A percentile compares a stretch with the other conserved stretches of the same genome.
Evolutionary conservation across 2,888 invertebrate genomes (phyloP).

Genomic region (Cephonodes hylas): DNA sequence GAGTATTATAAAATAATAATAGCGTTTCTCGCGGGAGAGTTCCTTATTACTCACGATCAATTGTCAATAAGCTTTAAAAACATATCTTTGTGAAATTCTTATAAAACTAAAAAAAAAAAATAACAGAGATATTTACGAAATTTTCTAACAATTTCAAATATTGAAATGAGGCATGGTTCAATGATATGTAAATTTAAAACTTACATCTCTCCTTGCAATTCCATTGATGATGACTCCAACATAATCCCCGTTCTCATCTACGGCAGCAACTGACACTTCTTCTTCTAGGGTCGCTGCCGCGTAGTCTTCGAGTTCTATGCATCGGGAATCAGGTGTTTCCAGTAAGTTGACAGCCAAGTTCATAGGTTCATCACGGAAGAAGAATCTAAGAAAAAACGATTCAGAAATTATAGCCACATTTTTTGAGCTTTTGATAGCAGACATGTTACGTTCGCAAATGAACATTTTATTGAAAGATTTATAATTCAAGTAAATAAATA

Average conservation of each 20-base stretch:
- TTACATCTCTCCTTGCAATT: conserved; percentile 60
- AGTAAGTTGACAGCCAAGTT: conserved; percentile 83
- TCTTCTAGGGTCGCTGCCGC: conserved; percentile 80
- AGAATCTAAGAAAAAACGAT: conserved; percentile 69
- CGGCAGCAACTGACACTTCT: conserved; percentile 83
- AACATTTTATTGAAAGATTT: too few species aligned
- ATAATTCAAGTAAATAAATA: too few species aligned
- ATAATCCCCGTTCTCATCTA: conserved; percentile 80
- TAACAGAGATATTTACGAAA: too few species aligned
- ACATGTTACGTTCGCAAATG: too few species aligned
- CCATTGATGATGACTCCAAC: conserved; percentile 82
- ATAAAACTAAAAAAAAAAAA: too few species aligned
- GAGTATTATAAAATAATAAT: too few species aligned
- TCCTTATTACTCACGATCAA: too few species aligned
- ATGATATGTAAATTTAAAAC: not conserved
- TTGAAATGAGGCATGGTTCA: not conserved
- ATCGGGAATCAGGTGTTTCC: conserved; percentile 81
- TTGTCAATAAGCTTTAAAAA: too few species aligned
- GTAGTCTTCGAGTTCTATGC: conserved; percentile 84
- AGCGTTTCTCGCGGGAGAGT: too few species aligned
- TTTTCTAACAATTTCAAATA: too few species aligned
- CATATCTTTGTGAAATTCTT: too few species aligned
- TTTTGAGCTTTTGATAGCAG: too few species aligned
- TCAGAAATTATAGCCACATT: not conserved
- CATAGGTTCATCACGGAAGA: conserved; percentile 87